Base-by-base conservation (phyloP, 1,140 invertebrate species). In the Scylla paramamosain region DNA sequence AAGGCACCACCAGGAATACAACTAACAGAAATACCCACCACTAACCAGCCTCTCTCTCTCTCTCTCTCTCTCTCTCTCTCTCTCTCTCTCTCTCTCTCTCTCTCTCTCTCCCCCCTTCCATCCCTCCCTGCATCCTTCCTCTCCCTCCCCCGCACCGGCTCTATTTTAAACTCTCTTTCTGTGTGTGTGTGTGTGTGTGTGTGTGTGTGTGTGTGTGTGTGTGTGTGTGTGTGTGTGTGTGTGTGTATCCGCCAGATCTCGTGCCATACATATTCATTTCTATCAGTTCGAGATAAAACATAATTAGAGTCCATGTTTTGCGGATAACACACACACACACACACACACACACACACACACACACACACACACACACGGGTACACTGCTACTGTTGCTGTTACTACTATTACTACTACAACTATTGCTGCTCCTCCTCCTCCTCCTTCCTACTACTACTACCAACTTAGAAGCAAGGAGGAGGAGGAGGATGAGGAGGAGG, bases 51-150 rank as follows among this genome's bases (percentile, higher is more conserved):
- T 29, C 48, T 82, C n/a, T 59, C 48, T 28, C n/a, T 77, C 39
- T 92, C 39, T 52, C 91, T 92, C 91, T 82, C 59, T 92, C 91
- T 92, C 91, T 82, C 91, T 82, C 91, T 92, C 59, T 83, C 46
- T 48, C 59, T 32, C 91, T 77, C 29, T 77, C 91, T 77, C 59
- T 77, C 28, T 16, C 46, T 92, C 90, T 92, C 91, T 28, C 25
- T 32, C 28, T 31, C 29, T 92, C 28, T 92, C 12, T 67, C 29
- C 8, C 25, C 14, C 16, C 20, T 32, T 31, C 91, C 28, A 8
- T 77, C 91, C 31, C 59, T 77, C 28, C 28, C 46, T 92, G 48
- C 77, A 48, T 28, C 25, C n/a, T 7, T 31, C 29, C 77, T 7
- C 77, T 2, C 32, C 29, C 2, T 14, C 59, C 31, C 91, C 31